These are phyloP conservation scores for Dromius quadrimaculatus DNA, from an alignment of 2,888 invertebrate species.

Conservation along the genomic window DNA sequence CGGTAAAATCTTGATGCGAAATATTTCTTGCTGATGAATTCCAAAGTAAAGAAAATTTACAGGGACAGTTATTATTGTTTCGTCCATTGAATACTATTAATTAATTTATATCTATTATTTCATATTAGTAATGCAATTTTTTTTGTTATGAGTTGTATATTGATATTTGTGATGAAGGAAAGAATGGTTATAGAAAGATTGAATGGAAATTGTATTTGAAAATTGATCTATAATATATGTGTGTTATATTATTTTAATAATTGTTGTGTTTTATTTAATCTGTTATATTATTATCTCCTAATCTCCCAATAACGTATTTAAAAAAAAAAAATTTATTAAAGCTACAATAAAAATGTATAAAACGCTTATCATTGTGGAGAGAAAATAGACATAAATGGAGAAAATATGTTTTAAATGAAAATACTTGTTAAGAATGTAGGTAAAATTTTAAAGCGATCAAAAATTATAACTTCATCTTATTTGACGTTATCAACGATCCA, in stretches of 20 bases:
- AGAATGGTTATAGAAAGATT: neutral
- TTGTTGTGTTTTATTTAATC: constrained; percentile 21
- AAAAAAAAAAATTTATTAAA: no score
- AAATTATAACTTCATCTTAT: constrained; percentile 11
- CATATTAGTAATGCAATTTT: neutral
- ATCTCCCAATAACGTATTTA: no score
- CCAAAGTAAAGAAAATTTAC: constrained; percentile 10
- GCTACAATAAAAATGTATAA: no score
- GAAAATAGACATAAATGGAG: no score
- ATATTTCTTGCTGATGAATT: constrained; percentile 18
- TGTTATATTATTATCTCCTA: no score
- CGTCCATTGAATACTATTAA: constrained; percentile 26
- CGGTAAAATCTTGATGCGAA: constrained; percentile 4
- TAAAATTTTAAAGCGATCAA: neutral
- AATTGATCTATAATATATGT: constrained; percentile 40
- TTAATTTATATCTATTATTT: constrained; percentile 10
- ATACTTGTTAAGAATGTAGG: no score
- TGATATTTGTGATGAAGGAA: constrained; percentile 2
- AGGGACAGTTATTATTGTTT: constrained; percentile 25
- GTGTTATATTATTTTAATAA: constrained; percentile 43
- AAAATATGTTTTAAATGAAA: no score
- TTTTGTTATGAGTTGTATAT: neutral
- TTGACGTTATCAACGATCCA: constrained; percentile 42
- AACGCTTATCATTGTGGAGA: no score
- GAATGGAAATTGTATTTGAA: constrained; percentile 21